Base-by-base conservation (phyloP, 2,888 invertebrate genomes). In the Noctua comes region DNA sequence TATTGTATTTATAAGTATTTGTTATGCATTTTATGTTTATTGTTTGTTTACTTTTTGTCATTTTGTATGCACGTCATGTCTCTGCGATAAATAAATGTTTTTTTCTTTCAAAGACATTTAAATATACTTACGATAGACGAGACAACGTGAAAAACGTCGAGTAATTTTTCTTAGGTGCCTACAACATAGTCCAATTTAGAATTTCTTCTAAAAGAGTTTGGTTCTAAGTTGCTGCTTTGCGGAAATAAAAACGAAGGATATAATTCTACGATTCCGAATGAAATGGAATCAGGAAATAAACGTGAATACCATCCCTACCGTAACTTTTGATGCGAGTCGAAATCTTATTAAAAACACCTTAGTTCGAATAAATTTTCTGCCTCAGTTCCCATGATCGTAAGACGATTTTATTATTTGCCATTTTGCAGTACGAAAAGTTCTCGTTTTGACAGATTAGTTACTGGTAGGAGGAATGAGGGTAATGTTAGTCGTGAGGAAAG, bases 261-360 rank as follows among this genome's bases (percentile, higher is more conserved):
- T 40, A 73, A 48, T 54, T 74, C 18, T n/a, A 72, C 16, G 10
- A 75, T 66, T n/a, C 51, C 7, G 5, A 75, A 31, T 73, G 7
- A 73, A 76, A 66, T 18, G n/a, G 65, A 77, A 46, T 48, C 54
- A 57, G 36, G 31, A 57, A 66, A 36, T 2, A 76, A 66, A 57
- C 10, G 13, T 21, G 27, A 6, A 54, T 65, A n/a, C 27, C 8
- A 48, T 54, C 24, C 27, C 24, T 18, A 59, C 18, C 66, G 57
- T 31, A 75, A 75, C 65, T 66, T 77, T 76, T 62, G 31, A 76
- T 76, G 68, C 68, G 16, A 31, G 8, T 8, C 27, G 40, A 57
- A 77, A 77, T 46, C 27, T 40, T 77, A 59, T 59, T 68, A 59
- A 54, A 77, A 76, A 48, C 54, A 48, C 76, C 57, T 57, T 76